Evolutionary conservation across 30 jellyfish, hydroid and myxozoan genomes (phyloP).

Genomic region (Phacellophora camtschatica): DNA sequence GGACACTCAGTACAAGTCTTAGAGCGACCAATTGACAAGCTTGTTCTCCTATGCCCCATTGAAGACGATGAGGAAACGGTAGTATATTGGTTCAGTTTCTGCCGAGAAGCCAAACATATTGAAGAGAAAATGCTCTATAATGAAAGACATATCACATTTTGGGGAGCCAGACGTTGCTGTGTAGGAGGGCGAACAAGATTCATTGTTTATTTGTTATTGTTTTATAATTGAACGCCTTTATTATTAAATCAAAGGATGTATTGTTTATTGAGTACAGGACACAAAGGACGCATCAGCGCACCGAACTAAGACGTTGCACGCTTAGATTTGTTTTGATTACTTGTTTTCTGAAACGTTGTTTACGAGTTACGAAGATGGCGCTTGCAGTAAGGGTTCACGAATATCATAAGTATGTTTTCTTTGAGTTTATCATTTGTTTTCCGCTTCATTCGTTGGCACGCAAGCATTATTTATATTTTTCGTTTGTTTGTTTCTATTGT

Average conservation of each 20-base stretch:
- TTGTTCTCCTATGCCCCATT: neutral
- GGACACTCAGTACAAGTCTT: neutral
- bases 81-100: neutral
- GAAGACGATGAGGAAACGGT: slow-evolving; percentile 2
- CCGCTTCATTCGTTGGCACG: neutral
- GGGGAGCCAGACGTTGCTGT: neutral
- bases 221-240: neutral
- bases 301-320: neutral
- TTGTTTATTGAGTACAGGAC: neutral
- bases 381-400: neutral
- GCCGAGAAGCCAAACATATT: slow-evolving; percentile 20
- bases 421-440: neutral
- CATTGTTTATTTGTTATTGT: neutral
- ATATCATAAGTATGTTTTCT: neutral
- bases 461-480: neutral
- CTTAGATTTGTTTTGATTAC: neutral
- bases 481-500: neutral
- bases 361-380: neutral
- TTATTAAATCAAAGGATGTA: neutral
- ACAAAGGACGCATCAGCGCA: neutral
- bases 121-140: neutral
- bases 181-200: neutral
- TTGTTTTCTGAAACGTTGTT: neutral
- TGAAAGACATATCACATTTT: neutral
- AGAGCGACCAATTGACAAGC: neutral